A percentile compares a stretch with the other conserved stretches of the same genome.
Evolutionary conservation across 2,797 vertebrate genomes (phyloP).

Genomic region (Ataeniobius toweri): DNA sequence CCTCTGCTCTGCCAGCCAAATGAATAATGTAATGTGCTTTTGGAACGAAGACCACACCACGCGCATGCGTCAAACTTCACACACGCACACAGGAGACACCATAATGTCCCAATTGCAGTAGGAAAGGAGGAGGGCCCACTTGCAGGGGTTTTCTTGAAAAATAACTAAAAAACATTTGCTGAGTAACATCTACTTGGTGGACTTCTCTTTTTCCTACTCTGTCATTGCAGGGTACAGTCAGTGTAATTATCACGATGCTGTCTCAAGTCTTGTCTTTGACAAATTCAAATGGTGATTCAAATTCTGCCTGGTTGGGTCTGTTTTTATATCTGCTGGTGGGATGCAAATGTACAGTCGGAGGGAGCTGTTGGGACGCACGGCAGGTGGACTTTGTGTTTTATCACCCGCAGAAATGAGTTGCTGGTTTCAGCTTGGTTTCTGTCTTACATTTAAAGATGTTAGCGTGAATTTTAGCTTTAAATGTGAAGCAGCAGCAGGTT

Average conservation of each 20-base stretch:
- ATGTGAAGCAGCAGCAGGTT: conserved; percentile 38
- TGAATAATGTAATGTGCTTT: conserved; percentile 82
- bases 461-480: not conserved
- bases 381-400: conserved; percentile 49
- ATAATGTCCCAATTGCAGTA: conserved; percentile 69
- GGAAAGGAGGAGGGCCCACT: conserved; percentile 44
- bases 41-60: conserved; percentile 71
- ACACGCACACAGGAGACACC: conserved; percentile 41
- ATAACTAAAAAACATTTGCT: conserved; percentile 32
- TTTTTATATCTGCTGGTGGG: conserved; percentile 69
- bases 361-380: conserved; percentile 42
- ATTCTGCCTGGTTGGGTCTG: conserved; percentile 55
- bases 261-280: conserved; percentile 61
- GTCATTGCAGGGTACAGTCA: not conserved
- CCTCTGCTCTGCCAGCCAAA: conserved; percentile 73
- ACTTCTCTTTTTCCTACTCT: conserved; percentile 1
- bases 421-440: conserved; percentile 5
- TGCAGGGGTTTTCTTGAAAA: conserved; percentile 32
- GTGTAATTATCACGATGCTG: conserved; percentile 41
- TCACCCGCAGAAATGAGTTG: conserved; percentile 17
- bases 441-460: not conserved
- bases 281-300: conserved; percentile 79
- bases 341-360: conserved; percentile 69
- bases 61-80: conserved; percentile 56
- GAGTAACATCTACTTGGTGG: conserved; percentile 16